Evolutionary conservation across 2,888 invertebrate species (phyloP), one percentile per base, ranked within the genome.

Genomic region (Ctena decussata): DNA sequence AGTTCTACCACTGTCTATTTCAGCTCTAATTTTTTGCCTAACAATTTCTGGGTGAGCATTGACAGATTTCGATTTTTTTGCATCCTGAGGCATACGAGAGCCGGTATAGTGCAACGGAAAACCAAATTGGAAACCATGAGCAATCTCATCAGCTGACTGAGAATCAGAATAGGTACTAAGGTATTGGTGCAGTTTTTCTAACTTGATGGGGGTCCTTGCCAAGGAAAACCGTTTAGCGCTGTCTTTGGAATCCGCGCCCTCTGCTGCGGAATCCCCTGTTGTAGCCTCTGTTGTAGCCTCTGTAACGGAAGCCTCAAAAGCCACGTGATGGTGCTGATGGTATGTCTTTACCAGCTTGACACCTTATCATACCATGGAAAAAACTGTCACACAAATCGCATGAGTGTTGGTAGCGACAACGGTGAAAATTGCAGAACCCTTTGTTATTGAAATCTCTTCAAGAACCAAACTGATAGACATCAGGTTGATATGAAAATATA

Each of bases 201-300:
- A 35, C 12, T 76, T 76, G 24, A 76, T 39, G 2, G 75, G 75
- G 37, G 57, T 60, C n/a, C 37, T 60, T 37, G 75, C 60, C 39
- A 76, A 76, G 35, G 39, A 37, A 35, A 76, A 74, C 3, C 35
- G 2, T 30, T 15, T 57, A 15, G 3, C 27, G 3, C 24, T 12
- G 21, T 21, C 46, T 8, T 27, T 24, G 57, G 57, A 57, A 57
- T 24, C n/a, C 49, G 3, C 44, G 3, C 12, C 27, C 27, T 24
- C 57, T n/a, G n/a, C 15, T 21, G n/a, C 49, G 49, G 49, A 49
- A 49, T 49, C 49, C 49, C 49, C 49, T 49, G 49, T 21, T 21
- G n/a, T 49, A 49, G 12, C 49, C 49, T 21, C 49, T 49, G 49
- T 49, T 49, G 49, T 21, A 49, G 8, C 49, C 49, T 49, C 49